Conservation (phyloP, 2,113 vertebrate genomes). For the Brevimyrus niger region DNA sequence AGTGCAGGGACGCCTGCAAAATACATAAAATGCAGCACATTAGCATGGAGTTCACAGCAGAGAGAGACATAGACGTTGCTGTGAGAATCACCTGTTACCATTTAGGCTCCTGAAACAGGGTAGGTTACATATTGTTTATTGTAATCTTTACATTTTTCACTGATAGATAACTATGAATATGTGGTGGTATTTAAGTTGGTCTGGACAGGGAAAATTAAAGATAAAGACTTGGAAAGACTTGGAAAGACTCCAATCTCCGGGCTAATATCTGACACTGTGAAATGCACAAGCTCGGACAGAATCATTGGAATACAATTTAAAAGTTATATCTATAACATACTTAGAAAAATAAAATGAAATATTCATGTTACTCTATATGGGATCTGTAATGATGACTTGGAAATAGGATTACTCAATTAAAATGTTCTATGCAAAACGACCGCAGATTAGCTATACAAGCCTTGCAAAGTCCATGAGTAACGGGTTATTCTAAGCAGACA, state of each 20-base stretch:
- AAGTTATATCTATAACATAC: not conserved
- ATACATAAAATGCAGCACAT: conserved; percentile 23
- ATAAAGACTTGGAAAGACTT: too few relatives aligned
- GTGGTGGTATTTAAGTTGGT: not conserved
- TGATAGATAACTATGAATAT: not conserved
- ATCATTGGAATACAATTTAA: not conserved
- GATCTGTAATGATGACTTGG: not conserved
- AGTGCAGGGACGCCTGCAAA: conserved; percentile 50
- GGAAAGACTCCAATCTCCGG: not conserved
- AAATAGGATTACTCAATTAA: not conserved
- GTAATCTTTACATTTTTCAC: not conserved
- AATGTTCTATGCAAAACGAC: not conserved
- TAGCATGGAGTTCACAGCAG: not conserved
- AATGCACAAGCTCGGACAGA: not conserved
- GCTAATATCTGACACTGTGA: not conserved
- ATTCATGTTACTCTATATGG: not conserved
- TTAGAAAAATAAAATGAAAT: not conserved
- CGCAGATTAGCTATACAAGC: not conserved
- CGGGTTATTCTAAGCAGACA: not conserved
- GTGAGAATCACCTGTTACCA: not conserved
- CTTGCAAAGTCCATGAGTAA: not conserved
- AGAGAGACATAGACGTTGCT: not conserved
- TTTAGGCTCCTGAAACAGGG: not conserved
- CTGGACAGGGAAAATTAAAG: not conserved
- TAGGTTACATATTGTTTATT: not conserved